Conservation (phyloP, 2,113 vertebrate genomes). For the Indicator indicator region DNA sequence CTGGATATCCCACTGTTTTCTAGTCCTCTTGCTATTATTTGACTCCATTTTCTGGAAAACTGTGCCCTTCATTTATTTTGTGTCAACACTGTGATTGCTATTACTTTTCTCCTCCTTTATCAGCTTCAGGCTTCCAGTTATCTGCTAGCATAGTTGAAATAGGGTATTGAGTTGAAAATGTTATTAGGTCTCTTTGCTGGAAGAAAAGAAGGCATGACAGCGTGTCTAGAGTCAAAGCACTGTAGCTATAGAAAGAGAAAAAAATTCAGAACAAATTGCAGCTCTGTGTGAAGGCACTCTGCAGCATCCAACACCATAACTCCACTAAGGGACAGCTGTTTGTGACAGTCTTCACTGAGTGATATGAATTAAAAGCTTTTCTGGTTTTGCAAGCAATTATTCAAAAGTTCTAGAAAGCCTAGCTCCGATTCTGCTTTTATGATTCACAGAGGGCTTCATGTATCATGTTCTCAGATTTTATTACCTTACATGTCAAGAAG, state of each 20-base stretch:
- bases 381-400: conserved; percentile 49
- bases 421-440: neutral
- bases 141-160: neutral
- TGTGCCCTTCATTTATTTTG: conserved; percentile 14
- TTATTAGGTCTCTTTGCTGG: neutral
- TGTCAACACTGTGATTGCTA: neutral
- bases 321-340: neutral
- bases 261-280: conserved; percentile 21
- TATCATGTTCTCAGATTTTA: neutral
- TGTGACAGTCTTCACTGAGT: neutral
- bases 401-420: conserved; percentile 15
- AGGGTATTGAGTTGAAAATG: neutral
- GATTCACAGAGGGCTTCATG: neutral
- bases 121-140: neutral
- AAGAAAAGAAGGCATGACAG: neutral
- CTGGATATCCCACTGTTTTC: neutral
- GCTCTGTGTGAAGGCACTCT: neutral
- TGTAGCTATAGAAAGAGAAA: neutral
- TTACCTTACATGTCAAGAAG: neutral
- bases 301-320: neutral
- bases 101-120: conserved; percentile 11
- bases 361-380: neutral
- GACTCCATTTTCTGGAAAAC: neutral
- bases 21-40: neutral
- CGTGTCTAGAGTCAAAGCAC: neutral